Percentiles rank a stretch among this genome's conserved stretches.
phyloP scores from a whole-genome alignment of 2,797 vertebrate genomes.

The Merluccius polli region DNA sequence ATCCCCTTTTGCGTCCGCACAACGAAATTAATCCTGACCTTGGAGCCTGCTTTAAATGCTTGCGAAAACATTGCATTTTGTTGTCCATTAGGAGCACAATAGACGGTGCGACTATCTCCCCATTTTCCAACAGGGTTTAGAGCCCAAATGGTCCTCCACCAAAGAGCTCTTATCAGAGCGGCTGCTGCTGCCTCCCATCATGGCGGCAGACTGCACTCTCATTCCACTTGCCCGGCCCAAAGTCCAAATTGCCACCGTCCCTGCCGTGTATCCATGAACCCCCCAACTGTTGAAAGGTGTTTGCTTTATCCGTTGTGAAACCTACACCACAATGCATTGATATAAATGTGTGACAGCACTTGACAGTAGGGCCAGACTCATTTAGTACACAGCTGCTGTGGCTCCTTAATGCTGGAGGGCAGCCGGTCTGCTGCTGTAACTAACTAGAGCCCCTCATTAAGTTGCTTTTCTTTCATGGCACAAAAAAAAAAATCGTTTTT shows the following conservation, averaged over 20 bases:
- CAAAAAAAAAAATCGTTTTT: not conserved
- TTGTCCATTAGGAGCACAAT: conserved; percentile 50
- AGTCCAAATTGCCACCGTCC: conserved; percentile 43
- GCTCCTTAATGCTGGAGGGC: conserved; percentile 10
- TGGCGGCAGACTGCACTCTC: conserved; percentile 31
- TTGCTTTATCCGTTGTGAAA: not conserved
- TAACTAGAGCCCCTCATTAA: conserved; percentile 7
- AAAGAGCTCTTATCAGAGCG: conserved; percentile 39
- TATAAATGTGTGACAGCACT: conserved; percentile 25
- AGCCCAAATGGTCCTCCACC: conserved; percentile 29
- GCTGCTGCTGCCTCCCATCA: conserved; percentile 32
- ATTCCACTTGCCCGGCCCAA: conserved; percentile 43
- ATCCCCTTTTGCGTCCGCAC: not conserved
- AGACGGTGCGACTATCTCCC: conserved; percentile 25
- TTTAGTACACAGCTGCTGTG: conserved; percentile 12
- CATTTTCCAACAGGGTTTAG: conserved; percentile 13
- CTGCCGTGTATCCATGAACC: conserved; percentile 27
- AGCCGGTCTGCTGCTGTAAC: conserved; percentile 3
- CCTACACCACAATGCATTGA: not conserved
- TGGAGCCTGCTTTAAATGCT: conserved; percentile 33
- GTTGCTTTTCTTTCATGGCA: not conserved
- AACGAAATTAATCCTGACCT: conserved; percentile 26
- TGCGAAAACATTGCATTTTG: conserved; percentile 55
- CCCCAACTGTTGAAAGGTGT: not conserved
- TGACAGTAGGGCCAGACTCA: not conserved